These are phyloP conservation scores for Nymphalis polychloros DNA, from an alignment of 2,888 invertebrate genomes.

Conservation along the genomic window DNA sequence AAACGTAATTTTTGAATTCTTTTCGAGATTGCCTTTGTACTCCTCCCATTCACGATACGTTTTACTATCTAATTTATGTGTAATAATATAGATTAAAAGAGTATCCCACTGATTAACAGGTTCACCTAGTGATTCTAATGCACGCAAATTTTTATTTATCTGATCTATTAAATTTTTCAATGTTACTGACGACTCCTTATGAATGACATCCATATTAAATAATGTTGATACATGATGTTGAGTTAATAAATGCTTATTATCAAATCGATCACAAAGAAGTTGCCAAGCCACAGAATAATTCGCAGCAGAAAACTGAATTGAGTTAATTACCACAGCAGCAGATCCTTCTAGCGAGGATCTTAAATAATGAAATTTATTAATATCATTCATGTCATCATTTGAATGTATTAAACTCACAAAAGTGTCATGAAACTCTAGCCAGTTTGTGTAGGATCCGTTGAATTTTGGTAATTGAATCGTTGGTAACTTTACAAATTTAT, in stretches of 20 bases:
- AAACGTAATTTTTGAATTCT: conserved; percentile 20
- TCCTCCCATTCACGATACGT: conserved; percentile 32
- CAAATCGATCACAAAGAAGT: too few species aligned
- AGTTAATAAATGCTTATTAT: too few species aligned
- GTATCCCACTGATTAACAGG: conserved; percentile 16
- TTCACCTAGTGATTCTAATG: conserved; percentile 22
- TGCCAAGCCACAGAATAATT: conserved; percentile 18
- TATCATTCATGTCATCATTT: conserved; percentile 39
- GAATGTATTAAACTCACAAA: conserved; percentile 40
- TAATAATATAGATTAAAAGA: conserved; percentile 5
- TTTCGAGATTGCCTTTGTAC: conserved; percentile 20
- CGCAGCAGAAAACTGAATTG: conserved; percentile 27
- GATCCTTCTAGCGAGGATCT: conserved; percentile 37
- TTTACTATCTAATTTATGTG: conserved; percentile 2
- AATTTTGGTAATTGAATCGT: conserved; percentile 43
- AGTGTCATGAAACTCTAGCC: conserved; percentile 44
- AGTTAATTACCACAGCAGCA: conserved; percentile 23
- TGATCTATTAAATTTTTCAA: conserved; percentile 24
- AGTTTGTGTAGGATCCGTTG: conserved; percentile 35
- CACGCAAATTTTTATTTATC: conserved; percentile 23
- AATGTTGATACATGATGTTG: too few species aligned
- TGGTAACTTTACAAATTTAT: conserved; percentile 32
- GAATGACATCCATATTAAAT: not conserved
- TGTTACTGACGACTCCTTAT: conserved; percentile 17
- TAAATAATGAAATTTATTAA: conserved; percentile 43